Base-by-base conservation (phyloP, 2,797 vertebrate species). In the Sebastes hopkinsi region DNA sequence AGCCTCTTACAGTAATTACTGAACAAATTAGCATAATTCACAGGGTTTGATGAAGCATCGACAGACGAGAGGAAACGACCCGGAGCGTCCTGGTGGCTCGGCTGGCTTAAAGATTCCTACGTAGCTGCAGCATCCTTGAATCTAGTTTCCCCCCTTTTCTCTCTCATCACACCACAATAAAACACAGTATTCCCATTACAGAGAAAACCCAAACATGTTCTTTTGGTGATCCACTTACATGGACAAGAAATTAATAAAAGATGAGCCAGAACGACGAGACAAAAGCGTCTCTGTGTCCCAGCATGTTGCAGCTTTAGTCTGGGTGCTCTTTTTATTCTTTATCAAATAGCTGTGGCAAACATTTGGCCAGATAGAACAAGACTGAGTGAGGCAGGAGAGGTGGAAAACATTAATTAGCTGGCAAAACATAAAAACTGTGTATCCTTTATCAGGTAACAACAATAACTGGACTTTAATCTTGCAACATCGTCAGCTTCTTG, bases 171-270 rank as follows among this genome's bases (percentile, higher is more conserved):
- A 9, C 20, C 62, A 38, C 50, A 69, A 80, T 4, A 42, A 79
- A 54, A 79, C 67, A 73, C 62, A 6, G 36, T 10, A 66, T 75
- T 79, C 30, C 65, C 64, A 82, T 58, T 42, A 68, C 12, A 65
- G 38, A 80, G 61, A 72, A 62, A 22, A 72, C 42, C 67, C 58
- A 71, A 73, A 71, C 75, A 56, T 69, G 76, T 73, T 79, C 64
- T 65, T 66, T 36, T 62, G 23, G 14, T 67, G 72, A 78, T 78
- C 52, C 78, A 62, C 82, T 84, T 73, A 82, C 60, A 77, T 8
- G 52, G 68, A 77, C 56, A 69, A 83, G 73, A 60, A 79, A 81
- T 89, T 18, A 86, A 84, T 88, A 84, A 90, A 87, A 77, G 50
- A 90, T 77, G 79, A 82, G 52, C 54, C 69, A 36, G 59, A 81